A percentile compares a stretch with the other conserved stretches of the same genome.
Evolutionary conservation across 92 coral and sea anemone genomes (phyloP).

Genomic region (Epizoanthus fatuus): DNA sequence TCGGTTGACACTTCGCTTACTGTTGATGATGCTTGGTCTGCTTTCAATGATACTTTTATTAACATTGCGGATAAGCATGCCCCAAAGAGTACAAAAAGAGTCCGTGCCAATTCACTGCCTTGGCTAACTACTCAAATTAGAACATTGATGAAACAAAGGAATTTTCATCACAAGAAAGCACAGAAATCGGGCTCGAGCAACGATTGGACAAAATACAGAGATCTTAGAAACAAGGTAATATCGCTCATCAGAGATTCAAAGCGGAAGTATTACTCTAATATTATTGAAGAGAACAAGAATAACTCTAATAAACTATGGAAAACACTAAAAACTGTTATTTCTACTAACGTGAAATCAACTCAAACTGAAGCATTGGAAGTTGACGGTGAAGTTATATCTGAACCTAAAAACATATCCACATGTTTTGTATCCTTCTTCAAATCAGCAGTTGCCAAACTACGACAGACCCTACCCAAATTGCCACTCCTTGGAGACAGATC

Average conservation of each 20-base stretch:
- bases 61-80: too few relatives aligned
- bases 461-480: neutral
- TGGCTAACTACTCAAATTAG: neutral
- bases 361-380: conserved; percentile 5
- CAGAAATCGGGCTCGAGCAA: neutral
- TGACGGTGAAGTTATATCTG: conserved; percentile 13
- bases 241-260: neutral
- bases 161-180: neutral
- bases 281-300: conserved; percentile 1
- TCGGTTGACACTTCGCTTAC: too few relatives aligned
- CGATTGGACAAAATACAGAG: neutral
- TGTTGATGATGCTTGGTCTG: too few relatives aligned
- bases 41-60: too few relatives aligned
- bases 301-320: neutral
- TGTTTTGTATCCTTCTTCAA: conserved; percentile 43
- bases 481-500: neutral
- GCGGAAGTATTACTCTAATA: neutral
- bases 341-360: neutral
- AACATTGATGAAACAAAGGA: too few relatives aligned
- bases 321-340: too few relatives aligned
- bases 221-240: conserved; percentile 7
- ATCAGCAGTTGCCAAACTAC: conserved; percentile 10
- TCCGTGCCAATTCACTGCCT: neutral
- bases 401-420: conserved; percentile 34
- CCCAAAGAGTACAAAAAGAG: neutral